A percentile compares a stretch with the other conserved stretches of the same genome.
These are phyloP conservation scores for Arvicanthis niloticus DNA, from an alignment of 2,113 vertebrate species.

Conservation along the genomic window DNA sequence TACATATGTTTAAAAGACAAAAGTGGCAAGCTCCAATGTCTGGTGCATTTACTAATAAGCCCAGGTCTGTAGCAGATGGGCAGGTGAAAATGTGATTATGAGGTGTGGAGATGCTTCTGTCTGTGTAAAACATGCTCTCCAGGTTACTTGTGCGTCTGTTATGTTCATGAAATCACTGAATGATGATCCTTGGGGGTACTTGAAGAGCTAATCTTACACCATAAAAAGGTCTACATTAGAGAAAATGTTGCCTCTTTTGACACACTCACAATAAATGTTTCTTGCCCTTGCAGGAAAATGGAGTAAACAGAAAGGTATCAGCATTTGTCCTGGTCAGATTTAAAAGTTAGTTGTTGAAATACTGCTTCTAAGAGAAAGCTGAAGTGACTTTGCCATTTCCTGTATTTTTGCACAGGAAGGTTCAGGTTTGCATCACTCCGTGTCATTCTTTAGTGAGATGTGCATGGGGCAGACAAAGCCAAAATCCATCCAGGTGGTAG, in stretches of 20 bases:
- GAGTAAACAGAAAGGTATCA: constrained; percentile 84
- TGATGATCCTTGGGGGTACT: constrained; percentile 79
- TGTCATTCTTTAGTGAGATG: constrained; percentile 62
- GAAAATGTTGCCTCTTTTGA: constrained; percentile 83
- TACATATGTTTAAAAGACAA: constrained; percentile 79
- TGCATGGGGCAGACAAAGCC: constrained; percentile 74
- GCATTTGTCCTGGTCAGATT: constrained; percentile 81
- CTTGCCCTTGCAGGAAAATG: constrained; percentile 81
- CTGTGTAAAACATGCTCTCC: constrained; percentile 84
- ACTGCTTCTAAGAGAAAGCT: constrained; percentile 62
- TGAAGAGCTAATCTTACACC: constrained; percentile 80
- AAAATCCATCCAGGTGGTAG: constrained; percentile 83
- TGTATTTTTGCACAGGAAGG: constrained; percentile 68
- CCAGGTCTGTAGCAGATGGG: constrained; percentile 88
- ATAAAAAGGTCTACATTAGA: constrained; percentile 81
- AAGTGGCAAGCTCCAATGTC: constrained; percentile 72
- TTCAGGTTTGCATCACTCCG: constrained; percentile 67
- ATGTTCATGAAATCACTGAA: constrained; percentile 81
- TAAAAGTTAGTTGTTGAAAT: constrained; percentile 82
- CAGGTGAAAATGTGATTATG: constrained; percentile 89
- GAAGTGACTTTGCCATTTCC: constrained; percentile 43
- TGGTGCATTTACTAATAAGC: constrained; percentile 82
- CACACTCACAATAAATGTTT: constrained; percentile 73
- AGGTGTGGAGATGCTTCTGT: constrained; percentile 84
- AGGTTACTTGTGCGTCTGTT: constrained; percentile 85